Conservation (phyloP, 2,113 vertebrate genomes). For the Caloenas nicobarica region DNA sequence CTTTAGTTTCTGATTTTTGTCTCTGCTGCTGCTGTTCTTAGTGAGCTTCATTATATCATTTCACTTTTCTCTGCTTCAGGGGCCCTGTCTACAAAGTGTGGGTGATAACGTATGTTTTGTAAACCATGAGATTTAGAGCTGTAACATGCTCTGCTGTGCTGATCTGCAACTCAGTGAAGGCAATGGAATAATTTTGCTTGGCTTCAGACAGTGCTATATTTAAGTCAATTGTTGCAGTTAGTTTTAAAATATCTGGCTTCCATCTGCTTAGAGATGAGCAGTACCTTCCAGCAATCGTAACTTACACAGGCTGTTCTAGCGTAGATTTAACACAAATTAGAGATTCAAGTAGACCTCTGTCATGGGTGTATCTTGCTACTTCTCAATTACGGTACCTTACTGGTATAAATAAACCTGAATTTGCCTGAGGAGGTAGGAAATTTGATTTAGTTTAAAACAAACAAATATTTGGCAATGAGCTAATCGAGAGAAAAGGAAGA, state of each 20-base stretch:
- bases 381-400: constrained; percentile 21
- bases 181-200: constrained; percentile 18
- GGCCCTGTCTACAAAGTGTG: not conserved
- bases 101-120: not conserved
- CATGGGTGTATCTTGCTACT: not conserved
- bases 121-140: not conserved
- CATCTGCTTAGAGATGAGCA: not conserved
- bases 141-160: not conserved
- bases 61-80: not conserved
- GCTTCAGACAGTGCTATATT: constrained; percentile 34
- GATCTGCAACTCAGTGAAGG: not conserved
- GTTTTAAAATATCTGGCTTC: constrained; percentile 45
- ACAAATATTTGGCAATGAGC: constrained; percentile 4
- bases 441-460: constrained; percentile 20
- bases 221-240: constrained; percentile 41
- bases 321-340: not conserved
- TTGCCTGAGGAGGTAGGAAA: constrained; percentile 10
- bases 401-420: constrained; percentile 5
- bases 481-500: constrained; percentile 14
- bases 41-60: not conserved
- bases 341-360: constrained; percentile 17
- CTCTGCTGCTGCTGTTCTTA: not conserved
- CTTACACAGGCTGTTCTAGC: not conserved
- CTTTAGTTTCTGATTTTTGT: not conserved
- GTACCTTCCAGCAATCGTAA: not conserved